phyloP scores from a whole-genome alignment of 2,113 vertebrate genomes.

The Chlamydotis undulata region DNA sequence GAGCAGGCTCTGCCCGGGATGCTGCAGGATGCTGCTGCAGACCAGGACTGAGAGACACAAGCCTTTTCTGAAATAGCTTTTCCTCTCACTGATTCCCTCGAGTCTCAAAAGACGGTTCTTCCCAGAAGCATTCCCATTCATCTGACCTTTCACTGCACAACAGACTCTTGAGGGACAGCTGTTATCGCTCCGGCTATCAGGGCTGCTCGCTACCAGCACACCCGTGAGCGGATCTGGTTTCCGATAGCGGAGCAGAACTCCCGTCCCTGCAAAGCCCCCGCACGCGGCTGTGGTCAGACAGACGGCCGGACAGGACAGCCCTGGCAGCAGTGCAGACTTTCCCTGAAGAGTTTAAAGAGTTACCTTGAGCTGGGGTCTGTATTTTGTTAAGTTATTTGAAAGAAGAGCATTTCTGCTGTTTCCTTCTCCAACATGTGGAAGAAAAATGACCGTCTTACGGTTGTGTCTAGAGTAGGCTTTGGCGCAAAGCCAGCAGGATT shows the following conservation, averaged over 20 bases:
- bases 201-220: not conserved
- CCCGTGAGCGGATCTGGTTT: not conserved
- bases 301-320: slow-evolving; percentile 4
- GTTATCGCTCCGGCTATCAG: not conserved
- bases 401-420: slow-evolving; percentile 71
- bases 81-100: not conserved
- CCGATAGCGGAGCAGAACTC: not conserved
- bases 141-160: not conserved
- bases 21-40: not conserved
- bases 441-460: slow-evolving; percentile 72
- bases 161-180: not conserved
- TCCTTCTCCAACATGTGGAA: slow-evolving; percentile 62
- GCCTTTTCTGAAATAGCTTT: not conserved
- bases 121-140: not conserved
- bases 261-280: not conserved
- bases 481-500: slow-evolving; percentile 65
- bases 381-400: slow-evolving; percentile 74
- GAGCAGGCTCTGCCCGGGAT: not conserved
- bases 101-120: not conserved
- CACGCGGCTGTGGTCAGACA: not conserved
- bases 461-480: slow-evolving; percentile 61
- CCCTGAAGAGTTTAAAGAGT: slow-evolving; percentile 66
- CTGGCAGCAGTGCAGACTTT: not conserved
- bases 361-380: slow-evolving; percentile 68
- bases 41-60: not conserved